Evolutionary conservation across 2,113 vertebrate species (phyloP).

Genomic region (Burhinus bistriatus): DNA sequence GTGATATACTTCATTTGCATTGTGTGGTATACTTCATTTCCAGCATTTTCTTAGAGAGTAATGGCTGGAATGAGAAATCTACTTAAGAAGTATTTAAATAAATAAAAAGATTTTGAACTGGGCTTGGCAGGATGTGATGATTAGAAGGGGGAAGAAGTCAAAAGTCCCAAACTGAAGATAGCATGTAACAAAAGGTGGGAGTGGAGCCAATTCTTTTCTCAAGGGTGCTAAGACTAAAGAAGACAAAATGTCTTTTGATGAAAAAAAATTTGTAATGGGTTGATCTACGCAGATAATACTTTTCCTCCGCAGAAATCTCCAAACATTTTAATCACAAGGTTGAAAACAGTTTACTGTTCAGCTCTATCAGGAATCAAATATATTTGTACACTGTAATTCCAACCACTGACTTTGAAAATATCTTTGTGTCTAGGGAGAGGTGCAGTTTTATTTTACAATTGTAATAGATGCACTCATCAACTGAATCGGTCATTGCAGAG

Average conservation of each 20-base stretch:
- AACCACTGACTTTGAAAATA: not conserved
- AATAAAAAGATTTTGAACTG: not conserved
- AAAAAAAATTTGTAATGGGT: not conserved
- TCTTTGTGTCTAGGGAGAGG: not conserved
- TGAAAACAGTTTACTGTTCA: not conserved
- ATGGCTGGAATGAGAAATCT: not conserved
- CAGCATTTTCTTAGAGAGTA: not conserved
- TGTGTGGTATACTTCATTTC: not conserved
- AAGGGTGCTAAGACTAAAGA: not conserved
- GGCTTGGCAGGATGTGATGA: not conserved
- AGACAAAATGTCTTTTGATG: not conserved
- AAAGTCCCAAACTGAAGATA: not conserved
- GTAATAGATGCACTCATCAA: not conserved
- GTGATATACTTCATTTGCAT: not conserved
- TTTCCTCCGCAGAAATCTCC: not conserved
- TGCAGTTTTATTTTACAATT: not conserved
- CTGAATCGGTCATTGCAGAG: not conserved
- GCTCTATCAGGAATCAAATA: not conserved
- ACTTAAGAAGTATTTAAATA: not conserved
- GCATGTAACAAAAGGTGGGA: not conserved
- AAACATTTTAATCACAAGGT: not conserved
- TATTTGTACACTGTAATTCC: not conserved
- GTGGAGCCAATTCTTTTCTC: not conserved
- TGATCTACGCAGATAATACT: not conserved
- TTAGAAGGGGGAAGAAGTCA: not conserved